Percentiles rank a stretch among this genome's conserved stretches.
Evolutionary conservation across 1,140 invertebrate genomes (phyloP).

Genomic region (Macrobrachium rosenbergii): DNA sequence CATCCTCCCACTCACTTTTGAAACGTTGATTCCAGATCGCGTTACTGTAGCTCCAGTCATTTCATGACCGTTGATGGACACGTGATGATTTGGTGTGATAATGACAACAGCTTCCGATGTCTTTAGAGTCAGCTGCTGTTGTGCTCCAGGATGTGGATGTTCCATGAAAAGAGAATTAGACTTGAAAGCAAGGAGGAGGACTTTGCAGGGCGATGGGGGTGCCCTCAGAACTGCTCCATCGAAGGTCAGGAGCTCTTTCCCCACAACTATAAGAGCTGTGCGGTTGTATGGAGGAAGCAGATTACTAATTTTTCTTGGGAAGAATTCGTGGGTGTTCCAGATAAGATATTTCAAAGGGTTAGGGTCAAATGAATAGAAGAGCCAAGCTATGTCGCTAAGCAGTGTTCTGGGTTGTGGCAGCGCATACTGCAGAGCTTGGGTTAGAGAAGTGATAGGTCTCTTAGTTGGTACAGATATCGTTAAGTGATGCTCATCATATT

Average conservation of each 20-base stretch:
- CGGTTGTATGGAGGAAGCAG: constrained; percentile 26
- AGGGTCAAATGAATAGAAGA: background rate
- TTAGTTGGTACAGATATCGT: background rate
- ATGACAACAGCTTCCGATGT: background rate
- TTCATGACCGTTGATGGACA: constrained; percentile 25
- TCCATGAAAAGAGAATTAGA: constrained; percentile 26
- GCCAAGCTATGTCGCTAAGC: background rate
- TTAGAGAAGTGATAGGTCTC: constrained; percentile 25
- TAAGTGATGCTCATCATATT: background rate
- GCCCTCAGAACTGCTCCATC: constrained; percentile 39
- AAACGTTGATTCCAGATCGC: background rate
- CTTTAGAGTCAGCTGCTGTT: constrained; percentile 9
- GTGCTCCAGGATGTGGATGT: constrained; percentile 27
- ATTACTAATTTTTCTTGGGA: background rate
- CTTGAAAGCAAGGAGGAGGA: constrained; percentile 17
- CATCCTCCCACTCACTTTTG: background rate
- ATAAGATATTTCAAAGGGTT: background rate
- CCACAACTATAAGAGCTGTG: constrained; percentile 31
- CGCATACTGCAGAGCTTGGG: background rate
- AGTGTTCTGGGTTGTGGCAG: background rate
- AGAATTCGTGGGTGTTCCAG: background rate
- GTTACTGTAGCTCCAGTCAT: constrained; percentile 2
- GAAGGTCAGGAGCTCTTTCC: constrained; percentile 52
- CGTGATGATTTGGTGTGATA: constrained; percentile 29
- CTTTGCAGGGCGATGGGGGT: constrained; percentile 48